Conservation (phyloP, 1,140 invertebrate species). For the Bradysia coprophila region DNA sequence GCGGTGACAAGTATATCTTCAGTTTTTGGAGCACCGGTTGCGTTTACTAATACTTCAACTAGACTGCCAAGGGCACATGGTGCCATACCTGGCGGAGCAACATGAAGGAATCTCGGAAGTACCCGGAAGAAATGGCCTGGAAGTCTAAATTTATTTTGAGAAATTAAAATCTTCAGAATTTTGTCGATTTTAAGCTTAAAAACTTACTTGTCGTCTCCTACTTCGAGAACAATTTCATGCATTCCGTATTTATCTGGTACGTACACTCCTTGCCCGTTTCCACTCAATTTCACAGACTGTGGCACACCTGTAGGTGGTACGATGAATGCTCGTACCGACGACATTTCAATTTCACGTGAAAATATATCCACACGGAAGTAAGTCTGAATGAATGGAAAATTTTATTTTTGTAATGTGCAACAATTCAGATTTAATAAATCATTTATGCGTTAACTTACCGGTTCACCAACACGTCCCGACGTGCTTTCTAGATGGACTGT, state of each 20-base stretch:
- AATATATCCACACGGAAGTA: conserved; percentile 62
- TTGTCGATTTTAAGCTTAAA: no score
- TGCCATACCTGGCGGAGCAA: conserved; percentile 79
- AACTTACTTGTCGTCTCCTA: conserved; percentile 39
- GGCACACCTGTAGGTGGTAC: conserved; percentile 51
- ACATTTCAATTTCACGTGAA: conserved; percentile 55
- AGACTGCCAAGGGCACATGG: conserved; percentile 85
- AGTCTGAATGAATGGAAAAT: conserved; percentile 35
- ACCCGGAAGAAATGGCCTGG: conserved; percentile 66
- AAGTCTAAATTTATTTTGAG: conserved; percentile 7
- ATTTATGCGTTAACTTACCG: conserved; percentile 50
- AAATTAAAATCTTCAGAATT: no score
- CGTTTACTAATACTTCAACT: conserved; percentile 88
- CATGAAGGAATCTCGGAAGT: conserved; percentile 63
- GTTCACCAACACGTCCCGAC: conserved; percentile 63
- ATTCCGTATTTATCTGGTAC: conserved; percentile 80
- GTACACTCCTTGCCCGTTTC: conserved; percentile 61
- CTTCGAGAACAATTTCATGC: conserved; percentile 57
- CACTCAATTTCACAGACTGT: conserved; percentile 39
- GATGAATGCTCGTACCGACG: conserved; percentile 66
- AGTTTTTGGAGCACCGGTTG: conserved; percentile 60
- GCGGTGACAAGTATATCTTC: conserved; percentile 77
- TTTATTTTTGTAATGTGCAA: no score
- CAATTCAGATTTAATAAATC: not conserved
- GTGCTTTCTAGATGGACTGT: conserved; percentile 56